Evolutionary conservation across 2,888 invertebrate species (phyloP).

Genomic region (Sympetrum striolatum): DNA sequence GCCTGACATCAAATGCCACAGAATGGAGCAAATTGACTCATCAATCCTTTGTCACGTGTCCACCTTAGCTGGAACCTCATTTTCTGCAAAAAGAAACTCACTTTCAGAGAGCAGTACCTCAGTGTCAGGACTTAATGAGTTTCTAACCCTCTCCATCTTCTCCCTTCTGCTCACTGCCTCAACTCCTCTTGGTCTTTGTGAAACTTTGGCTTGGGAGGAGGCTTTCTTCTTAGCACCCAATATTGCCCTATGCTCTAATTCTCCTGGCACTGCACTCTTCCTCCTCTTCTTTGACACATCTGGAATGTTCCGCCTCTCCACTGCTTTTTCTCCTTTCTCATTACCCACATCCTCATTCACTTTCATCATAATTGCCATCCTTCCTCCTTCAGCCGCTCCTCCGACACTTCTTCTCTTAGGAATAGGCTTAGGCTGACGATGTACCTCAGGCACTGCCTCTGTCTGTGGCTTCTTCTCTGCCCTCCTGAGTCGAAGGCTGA

Average conservation of each 20-base stretch:
- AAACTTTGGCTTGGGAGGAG: background rate
- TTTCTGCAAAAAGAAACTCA: slow-evolving; percentile 64
- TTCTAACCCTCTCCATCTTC: background rate
- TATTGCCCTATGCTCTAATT: background rate
- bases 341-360: background rate
- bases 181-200: background rate
- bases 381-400: background rate
- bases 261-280: background rate
- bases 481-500: slow-evolving; percentile 79
- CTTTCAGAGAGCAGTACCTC: slow-evolving; percentile 68
- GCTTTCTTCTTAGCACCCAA: background rate
- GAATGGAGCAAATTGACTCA: slow-evolving; percentile 7
- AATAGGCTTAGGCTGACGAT: background rate
- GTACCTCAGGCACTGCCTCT: background rate
- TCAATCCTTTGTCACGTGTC: slow-evolving; percentile 35
- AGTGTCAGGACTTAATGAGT: slow-evolving; percentile 59
- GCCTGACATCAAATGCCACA: slow-evolving; percentile 22
- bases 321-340: background rate
- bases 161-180: slow-evolving; percentile 3
- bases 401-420: background rate
- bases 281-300: background rate
- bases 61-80: slow-evolving; percentile 4
- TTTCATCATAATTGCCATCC: background rate
- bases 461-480: slow-evolving; percentile 64
- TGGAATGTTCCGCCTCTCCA: background rate